A percentile compares a stretch with the other conserved stretches of the same genome.
These are phyloP conservation scores for Ammodytes dubius DNA, from an alignment of 2,113 vertebrate species.

Conservation along the genomic window DNA sequence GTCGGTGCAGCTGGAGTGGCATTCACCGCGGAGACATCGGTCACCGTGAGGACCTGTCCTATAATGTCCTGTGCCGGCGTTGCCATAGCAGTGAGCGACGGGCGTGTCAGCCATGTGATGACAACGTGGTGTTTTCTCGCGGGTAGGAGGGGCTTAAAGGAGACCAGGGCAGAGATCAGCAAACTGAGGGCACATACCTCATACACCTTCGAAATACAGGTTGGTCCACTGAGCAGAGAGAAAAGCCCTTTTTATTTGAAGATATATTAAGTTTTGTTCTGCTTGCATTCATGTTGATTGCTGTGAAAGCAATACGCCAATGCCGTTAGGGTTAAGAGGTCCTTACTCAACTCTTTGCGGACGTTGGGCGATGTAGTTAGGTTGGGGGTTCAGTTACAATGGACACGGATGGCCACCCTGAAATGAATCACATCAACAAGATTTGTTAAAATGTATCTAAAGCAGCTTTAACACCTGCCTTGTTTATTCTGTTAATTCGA, in stretches of 20 bases:
- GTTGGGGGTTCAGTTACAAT: neutral
- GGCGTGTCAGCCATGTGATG: constrained; percentile 93
- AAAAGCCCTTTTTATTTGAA: neutral
- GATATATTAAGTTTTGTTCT: constrained; percentile 1
- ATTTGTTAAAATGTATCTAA: neutral
- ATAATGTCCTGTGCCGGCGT: constrained; percentile 94
- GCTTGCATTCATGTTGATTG: neutral
- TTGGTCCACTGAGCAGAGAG: constrained; percentile 24
- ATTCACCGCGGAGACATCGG: constrained; percentile 93
- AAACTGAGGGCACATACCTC: constrained; percentile 94
- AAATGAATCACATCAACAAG: neutral
- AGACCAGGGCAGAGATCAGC: constrained; percentile 93
- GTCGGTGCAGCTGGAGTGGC: constrained; percentile 95
- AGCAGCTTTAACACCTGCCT: neutral
- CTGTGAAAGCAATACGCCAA: neutral
- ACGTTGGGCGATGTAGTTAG: neutral
- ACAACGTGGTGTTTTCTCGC: constrained; percentile 93
- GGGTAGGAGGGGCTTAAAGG: constrained; percentile 89
- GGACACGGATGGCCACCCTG: neutral
- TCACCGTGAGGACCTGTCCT: constrained; percentile 92
- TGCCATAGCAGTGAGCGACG: constrained; percentile 90
- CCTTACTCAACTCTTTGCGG: neutral
- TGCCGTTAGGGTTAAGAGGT: neutral
- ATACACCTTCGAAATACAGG: constrained; percentile 96
- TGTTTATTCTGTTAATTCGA: no score